A percentile compares a stretch with the other conserved stretches of the same genome.
Evolutionary conservation across 2,113 vertebrate genomes (phyloP).

Genomic region (Paramormyrops kingsleyae): DNA sequence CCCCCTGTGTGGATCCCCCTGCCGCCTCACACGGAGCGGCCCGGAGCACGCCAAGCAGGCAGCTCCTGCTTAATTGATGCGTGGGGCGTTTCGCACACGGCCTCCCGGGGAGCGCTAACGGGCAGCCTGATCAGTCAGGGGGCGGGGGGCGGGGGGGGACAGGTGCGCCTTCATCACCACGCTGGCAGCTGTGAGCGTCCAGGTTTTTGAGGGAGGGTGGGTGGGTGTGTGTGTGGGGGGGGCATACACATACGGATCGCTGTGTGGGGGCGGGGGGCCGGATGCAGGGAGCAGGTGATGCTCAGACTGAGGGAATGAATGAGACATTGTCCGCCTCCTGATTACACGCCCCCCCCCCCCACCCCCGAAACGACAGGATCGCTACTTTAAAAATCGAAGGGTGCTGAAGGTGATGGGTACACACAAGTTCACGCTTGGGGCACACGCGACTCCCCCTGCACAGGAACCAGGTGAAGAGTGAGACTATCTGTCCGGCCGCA

Average conservation of each 20-base stretch:
- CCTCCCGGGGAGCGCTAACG: slow-evolving; percentile 55
- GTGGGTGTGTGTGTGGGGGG: not conserved
- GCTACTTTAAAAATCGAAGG: not conserved
- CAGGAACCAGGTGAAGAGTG: not conserved
- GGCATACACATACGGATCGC: not conserved
- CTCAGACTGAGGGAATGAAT: slow-evolving; percentile 6
- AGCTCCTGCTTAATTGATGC: slow-evolving; percentile 56
- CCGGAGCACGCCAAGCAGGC: slow-evolving; percentile 42
- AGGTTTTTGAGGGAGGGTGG: slow-evolving; percentile 43
- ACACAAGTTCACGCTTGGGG: not conserved
- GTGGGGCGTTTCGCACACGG: slow-evolving; percentile 61
- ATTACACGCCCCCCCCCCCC: not conserved
- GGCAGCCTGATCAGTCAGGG: slow-evolving; percentile 48
- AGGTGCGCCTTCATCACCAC: slow-evolving; percentile 69
- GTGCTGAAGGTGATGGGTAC: not conserved
- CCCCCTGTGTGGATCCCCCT: slow-evolving; percentile 9
- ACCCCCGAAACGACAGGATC: not conserved
- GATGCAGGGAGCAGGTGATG: not conserved
- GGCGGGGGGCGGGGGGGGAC: slow-evolving; percentile 36
- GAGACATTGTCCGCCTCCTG: not conserved
- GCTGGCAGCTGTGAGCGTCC: slow-evolving; percentile 66
- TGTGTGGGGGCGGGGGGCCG: not conserved
- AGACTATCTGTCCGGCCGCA: not conserved
- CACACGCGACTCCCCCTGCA: not conserved
- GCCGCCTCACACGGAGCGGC: slow-evolving; percentile 44